A percentile compares a stretch with the other conserved stretches of the same genome.
These are phyloP conservation scores for Sipha flava DNA, from an alignment of 1,140 invertebrate genomes.

Conservation along the genomic window DNA sequence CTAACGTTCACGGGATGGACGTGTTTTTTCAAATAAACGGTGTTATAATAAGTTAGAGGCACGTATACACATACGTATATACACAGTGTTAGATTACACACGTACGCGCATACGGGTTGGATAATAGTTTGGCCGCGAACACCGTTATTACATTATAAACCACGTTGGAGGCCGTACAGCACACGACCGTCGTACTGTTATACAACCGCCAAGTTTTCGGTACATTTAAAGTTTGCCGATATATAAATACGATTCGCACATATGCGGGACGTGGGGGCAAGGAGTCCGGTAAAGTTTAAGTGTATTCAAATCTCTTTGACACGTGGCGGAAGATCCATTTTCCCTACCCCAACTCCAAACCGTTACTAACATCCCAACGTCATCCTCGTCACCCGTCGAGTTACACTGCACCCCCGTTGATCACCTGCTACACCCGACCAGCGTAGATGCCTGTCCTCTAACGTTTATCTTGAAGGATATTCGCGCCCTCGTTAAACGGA, in stretches of 20 bases:
- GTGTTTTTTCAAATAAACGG: neutral
- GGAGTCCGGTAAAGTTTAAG: constrained; percentile 15
- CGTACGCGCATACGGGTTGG: neutral
- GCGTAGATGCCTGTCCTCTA: neutral
- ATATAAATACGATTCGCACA: too few species aligned
- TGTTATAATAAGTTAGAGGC: constrained; percentile 3
- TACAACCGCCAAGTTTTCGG: neutral
- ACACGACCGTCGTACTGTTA: neutral
- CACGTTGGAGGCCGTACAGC: neutral
- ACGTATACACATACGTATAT: too few species aligned
- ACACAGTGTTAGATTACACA: too few species aligned
- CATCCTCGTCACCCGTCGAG: too few species aligned
- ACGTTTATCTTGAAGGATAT: neutral
- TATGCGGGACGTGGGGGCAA: too few species aligned
- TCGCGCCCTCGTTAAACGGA: neutral
- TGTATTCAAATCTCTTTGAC: constrained; percentile 5
- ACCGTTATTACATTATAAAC: constrained; percentile 23
- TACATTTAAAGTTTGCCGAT: constrained; percentile 25
- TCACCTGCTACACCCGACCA: neutral
- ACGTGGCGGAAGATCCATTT: too few species aligned
- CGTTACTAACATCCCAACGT: too few species aligned
- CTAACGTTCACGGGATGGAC: neutral
- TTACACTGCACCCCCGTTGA: neutral
- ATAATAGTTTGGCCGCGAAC: constrained; percentile 15
- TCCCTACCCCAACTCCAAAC: too few species aligned